Conservation (phyloP, 2,797 vertebrate species). For the Centroberyx gerrardi region DNA sequence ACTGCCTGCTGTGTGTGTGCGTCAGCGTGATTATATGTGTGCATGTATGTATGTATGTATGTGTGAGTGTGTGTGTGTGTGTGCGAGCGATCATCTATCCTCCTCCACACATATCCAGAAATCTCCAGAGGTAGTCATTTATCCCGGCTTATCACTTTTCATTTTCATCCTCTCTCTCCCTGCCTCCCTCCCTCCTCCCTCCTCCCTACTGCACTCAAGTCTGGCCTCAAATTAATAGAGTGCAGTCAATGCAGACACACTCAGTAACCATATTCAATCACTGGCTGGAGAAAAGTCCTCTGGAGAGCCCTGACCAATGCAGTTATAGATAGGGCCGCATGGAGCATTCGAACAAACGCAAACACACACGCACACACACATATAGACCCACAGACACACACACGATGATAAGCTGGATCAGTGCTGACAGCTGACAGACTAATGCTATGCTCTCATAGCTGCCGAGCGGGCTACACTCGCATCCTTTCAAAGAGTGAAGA, state of each 20-base stretch:
- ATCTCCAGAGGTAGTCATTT: conserved; percentile 71
- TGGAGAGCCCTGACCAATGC: conserved; percentile 55
- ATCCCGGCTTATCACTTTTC: conserved; percentile 76
- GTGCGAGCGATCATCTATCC: conserved; percentile 39
- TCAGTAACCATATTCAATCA: conserved; percentile 76
- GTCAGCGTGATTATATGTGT: conserved; percentile 21
- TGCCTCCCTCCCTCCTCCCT: conserved; percentile 39
- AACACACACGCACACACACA: conserved; percentile 23
- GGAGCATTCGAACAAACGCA: conserved; percentile 23
- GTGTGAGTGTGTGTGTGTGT: conserved; percentile 24
- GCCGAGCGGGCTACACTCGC: conserved; percentile 44
- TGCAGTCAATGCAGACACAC: conserved; percentile 71
- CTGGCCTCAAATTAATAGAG: conserved; percentile 83
- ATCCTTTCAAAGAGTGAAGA: conserved; percentile 39
- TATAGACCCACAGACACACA: conserved; percentile 7
- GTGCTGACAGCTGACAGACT: conserved; percentile 76
- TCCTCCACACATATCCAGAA: conserved; percentile 43
- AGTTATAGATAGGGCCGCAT: conserved; percentile 27
- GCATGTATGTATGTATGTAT: too few species aligned
- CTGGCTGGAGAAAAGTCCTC: conserved; percentile 58
- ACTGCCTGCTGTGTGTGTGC: conserved; percentile 9
- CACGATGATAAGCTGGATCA: conserved; percentile 62
- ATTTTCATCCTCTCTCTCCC: conserved; percentile 52
- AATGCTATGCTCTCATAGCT: conserved; percentile 72
- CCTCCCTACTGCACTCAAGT: conserved; percentile 58